Conservation (phyloP, 2,113 vertebrate genomes). For the Microcebus tavaratra region DNA sequence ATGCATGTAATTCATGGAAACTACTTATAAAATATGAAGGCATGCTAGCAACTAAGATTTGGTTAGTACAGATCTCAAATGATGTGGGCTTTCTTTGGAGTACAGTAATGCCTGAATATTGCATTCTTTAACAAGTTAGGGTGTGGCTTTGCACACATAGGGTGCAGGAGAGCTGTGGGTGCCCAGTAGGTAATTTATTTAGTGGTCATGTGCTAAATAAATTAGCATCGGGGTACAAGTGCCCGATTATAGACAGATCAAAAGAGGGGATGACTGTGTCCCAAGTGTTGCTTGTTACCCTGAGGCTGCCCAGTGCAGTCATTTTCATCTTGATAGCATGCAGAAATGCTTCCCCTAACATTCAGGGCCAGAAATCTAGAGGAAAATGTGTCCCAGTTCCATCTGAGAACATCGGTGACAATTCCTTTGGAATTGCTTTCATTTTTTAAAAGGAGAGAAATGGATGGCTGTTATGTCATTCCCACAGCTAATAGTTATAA, state of each 20-base stretch:
- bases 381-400: neutral
- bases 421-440: slow-evolving; percentile 32
- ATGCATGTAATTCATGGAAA: neutral
- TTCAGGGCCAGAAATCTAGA: neutral
- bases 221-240: too few relatives aligned
- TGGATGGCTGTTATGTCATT: neutral
- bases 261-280: neutral
- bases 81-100: neutral
- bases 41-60: neutral
- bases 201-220: neutral
- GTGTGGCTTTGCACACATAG: neutral
- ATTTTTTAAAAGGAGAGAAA: slow-evolving; percentile 52
- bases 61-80: neutral
- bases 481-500: neutral
- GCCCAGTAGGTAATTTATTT: slow-evolving; percentile 16
- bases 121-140: neutral
- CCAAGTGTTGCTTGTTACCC: slow-evolving; percentile 43
- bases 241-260: neutral
- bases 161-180: neutral
- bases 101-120: neutral
- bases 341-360: neutral
- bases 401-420: slow-evolving; percentile 38
- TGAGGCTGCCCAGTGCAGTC: slow-evolving; percentile 48
- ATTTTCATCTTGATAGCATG: slow-evolving; percentile 47
- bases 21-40: neutral